These are phyloP conservation scores for Apodemus agrarius DNA, from an alignment of 2,797 vertebrate genomes.

Conservation along the genomic window DNA sequence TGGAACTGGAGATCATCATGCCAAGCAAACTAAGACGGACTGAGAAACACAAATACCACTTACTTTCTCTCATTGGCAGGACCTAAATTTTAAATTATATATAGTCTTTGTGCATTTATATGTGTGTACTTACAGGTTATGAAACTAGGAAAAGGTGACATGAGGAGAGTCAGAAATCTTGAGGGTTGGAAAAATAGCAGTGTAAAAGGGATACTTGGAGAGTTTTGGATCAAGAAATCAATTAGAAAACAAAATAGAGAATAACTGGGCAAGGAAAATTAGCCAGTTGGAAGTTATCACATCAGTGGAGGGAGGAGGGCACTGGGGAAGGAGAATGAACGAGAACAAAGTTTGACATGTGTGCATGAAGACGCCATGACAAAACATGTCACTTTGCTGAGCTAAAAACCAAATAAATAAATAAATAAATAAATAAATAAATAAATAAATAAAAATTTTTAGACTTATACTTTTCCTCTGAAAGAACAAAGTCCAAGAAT, in stretches of 20 bases:
- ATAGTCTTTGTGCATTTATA: not conserved
- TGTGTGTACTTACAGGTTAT: not conserved
- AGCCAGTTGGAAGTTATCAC: not conserved
- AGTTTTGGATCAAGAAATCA: not conserved
- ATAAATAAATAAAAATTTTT: not conserved
- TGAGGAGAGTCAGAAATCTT: not conserved
- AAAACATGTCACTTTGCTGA: not conserved
- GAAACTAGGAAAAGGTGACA: not conserved
- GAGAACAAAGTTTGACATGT: not conserved
- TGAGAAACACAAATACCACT: not conserved
- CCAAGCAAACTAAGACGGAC: not conserved
- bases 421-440: not conserved
- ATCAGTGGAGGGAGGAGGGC: not conserved
- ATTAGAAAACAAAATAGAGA: not conserved
- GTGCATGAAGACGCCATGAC: not conserved
- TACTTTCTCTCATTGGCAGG: not conserved
- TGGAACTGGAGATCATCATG: not conserved
- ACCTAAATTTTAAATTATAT: not conserved
- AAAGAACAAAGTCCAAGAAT: not conserved
- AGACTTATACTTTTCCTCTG: not conserved
- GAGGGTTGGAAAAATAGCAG: not conserved
- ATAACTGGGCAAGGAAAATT: not conserved
- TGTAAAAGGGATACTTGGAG: not conserved
- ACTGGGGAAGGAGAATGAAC: not conserved
- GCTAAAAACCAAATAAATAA: not conserved